Evolutionary conservation across 2,113 vertebrate genomes (phyloP).

Genomic region (Isurus oxyrinchus): DNA sequence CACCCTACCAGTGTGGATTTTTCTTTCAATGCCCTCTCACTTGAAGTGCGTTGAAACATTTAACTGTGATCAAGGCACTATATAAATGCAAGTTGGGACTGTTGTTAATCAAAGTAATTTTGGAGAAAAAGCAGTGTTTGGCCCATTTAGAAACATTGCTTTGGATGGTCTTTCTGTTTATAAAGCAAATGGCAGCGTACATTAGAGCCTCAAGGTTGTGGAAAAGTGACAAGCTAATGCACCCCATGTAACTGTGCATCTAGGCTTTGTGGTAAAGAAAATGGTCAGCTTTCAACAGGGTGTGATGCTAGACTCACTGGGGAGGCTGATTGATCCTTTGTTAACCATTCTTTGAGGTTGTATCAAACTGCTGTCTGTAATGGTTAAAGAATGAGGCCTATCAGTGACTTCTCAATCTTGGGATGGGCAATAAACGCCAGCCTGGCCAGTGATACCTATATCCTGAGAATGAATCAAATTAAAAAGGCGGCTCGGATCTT

Average conservation of each 20-base stretch:
- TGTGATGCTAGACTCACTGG: too few species aligned
- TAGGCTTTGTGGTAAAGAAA: too few species aligned
- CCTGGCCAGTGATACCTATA: not conserved
- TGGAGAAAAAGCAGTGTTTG: too few species aligned
- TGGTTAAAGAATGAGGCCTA: not conserved
- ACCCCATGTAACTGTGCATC: too few species aligned
- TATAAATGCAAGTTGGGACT: too few species aligned
- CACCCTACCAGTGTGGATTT: too few species aligned
- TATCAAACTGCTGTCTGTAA: not conserved
- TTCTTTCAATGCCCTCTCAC: too few species aligned
- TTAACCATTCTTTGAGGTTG: not conserved
- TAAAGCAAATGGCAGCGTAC: not conserved
- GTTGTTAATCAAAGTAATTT: too few species aligned
- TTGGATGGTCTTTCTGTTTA: not conserved
- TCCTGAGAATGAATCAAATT: not conserved
- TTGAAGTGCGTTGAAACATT: too few species aligned
- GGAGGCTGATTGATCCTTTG: not conserved
- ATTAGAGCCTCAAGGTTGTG: not conserved
- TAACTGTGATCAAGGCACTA: too few species aligned
- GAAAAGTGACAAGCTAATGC: too few species aligned
- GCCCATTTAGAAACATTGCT: not conserved
- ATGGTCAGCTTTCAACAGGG: too few species aligned
- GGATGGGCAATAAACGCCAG: not conserved
- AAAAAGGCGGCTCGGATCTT: not conserved
- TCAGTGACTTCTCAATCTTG: not conserved